Conservation (phyloP, 2,888 invertebrate species). For the Panorpa germanica region DNA sequence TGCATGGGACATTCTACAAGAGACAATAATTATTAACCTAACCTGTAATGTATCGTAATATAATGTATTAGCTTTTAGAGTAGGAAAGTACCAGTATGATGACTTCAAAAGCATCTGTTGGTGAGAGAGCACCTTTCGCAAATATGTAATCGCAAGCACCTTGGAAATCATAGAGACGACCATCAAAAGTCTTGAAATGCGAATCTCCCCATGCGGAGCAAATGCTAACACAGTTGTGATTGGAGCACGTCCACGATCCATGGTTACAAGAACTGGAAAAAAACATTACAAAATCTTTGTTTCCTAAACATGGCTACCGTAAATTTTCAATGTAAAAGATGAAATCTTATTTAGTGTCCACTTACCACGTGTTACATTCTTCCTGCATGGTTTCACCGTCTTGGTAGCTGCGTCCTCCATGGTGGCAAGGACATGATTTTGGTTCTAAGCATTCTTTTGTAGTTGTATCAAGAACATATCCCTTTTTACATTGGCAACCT, state of each 20-base stretch:
- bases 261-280: conserved; percentile 40
- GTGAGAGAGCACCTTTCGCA: conserved; percentile 45
- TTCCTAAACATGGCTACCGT: neutral
- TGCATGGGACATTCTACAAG: conserved; percentile 63
- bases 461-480: conserved; percentile 49
- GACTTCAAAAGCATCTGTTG: conserved; percentile 49
- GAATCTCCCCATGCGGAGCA: conserved; percentile 85
- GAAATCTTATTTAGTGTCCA: conserved; percentile 3
- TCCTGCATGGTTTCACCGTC: conserved; percentile 58
- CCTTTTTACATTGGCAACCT: conserved; percentile 61
- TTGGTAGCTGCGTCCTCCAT: conserved; percentile 64
- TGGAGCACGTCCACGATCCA: conserved; percentile 66
- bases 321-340: conserved; percentile 1
- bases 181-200: conserved; percentile 77
- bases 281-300: conserved; percentile 17
- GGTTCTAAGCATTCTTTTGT: conserved; percentile 47
- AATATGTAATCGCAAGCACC: conserved; percentile 77
- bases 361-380: conserved; percentile 70
- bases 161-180: conserved; percentile 64
- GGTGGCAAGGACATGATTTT: conserved; percentile 70
- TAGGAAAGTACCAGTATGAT: conserved; percentile 40
- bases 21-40: conserved; percentile 5
- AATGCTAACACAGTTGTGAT: conserved; percentile 50
- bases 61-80: too few relatives aligned
- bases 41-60: neutral